Evolutionary conservation across 2,888 invertebrate genomes (phyloP), one percentile per base, ranked within the genome.

Genomic region (Orchesellides sinensis): DNA sequence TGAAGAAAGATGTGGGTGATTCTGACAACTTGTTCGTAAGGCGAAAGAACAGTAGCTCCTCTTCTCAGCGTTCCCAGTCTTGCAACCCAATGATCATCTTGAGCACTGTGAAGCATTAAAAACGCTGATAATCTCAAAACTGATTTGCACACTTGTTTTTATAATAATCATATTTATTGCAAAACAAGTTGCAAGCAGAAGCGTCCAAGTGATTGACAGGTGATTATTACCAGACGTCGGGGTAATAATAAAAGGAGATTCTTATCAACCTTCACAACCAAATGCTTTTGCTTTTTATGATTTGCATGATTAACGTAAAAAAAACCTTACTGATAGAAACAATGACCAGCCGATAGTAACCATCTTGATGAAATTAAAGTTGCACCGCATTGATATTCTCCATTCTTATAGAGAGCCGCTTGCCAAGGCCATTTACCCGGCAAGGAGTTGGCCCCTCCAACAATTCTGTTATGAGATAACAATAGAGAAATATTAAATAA

Each of bases 401-500:
- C 95, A 90, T 95, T 95, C 89, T 94, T 94, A 90, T 95, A 95
- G 23, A 95, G 92, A 45, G 95, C 95, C n/a, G 95, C 95, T 91
- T 95, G 95, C 95, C 95, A 95, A 2, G 95, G 95, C 95, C 95
- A 93, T 86, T 84, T 81, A 21, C 95, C 95, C 8, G 94, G 92
- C 69, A 93, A 92, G 49, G 95, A 93, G 89, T 95, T 95, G 73
- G 93, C 93, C 84, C 95, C 95, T 77, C 95, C 95, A 88, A 95
- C 95, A 89, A 95, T 95, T 91, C 95, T 94, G 63, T 49, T 68
- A n/a, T n/a, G n/a, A n/a, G n/a, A n/a, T n/a, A n/a, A n/a, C n/a
- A n/a, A n/a, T n/a, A 52, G 29, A 68, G 45, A 54, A 19, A 21
- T 19, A 6, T 2, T 5, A 65, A 35, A 56, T 25, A 56, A 56